Evolutionary conservation across 2,888 invertebrate genomes (phyloP), one percentile per base, ranked within the genome.

Genomic region (Rutpela maculata): DNA sequence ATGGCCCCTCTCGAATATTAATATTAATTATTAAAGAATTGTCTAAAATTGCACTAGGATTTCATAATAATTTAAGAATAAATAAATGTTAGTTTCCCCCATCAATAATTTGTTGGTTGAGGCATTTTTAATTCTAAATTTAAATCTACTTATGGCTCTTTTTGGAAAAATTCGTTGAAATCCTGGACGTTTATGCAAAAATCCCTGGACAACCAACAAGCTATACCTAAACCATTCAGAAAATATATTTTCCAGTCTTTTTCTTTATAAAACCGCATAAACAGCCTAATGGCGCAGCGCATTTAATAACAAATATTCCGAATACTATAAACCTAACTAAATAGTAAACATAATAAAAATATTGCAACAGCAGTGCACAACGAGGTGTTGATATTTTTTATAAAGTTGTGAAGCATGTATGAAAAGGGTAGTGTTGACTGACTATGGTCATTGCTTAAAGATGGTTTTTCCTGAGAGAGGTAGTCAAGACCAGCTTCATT

Each of bases 391-490:
- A 19, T 63, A 74, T 50, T 38, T 55, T 56, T 71, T 43, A 18
- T 35, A 67, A 65, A 35, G 31, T 74, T 31, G 75, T 69, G 62
- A 73, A 73, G 66, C 73, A 65, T 19, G 65, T 66, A 73, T 57
- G 65, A 65, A 73, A 66, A 73, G 57, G 66, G 66, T 57, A 56
- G 22, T 55, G 65, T 50, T 17, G 56, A 66, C 60, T 75, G 68
- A 62, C 75, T 75, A 50, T 35, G 70, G 77, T 82, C 80, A 82
- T 76, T 78, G 79, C 69, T 81, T 79, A 66, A 71, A 80, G 78
- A 78, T 66, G 59, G 75, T 80, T 81, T 83, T 88, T 88, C 88
- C 88, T 86, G 87, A 86, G 86, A 84, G 83, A 82, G 83, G 82
- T 77, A 83, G 81, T 81, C 80, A 82, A 79, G 81, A 81, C 82